Conservation (phyloP, 2,888 invertebrate species). For the Dascillus cervinus region DNA sequence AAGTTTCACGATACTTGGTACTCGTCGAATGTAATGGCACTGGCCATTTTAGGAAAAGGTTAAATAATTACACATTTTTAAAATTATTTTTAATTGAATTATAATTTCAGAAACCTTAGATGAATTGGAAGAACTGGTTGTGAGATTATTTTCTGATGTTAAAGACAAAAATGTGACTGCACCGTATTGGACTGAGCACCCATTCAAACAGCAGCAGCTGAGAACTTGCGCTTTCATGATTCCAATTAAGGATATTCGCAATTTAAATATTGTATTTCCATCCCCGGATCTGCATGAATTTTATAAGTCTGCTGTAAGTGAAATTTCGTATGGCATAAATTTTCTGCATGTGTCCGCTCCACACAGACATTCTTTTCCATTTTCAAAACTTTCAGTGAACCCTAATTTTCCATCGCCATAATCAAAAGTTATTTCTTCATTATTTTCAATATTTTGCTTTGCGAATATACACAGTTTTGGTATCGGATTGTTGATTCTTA, state of each 20-base stretch:
- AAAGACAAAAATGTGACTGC: conserved; percentile 65
- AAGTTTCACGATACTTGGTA: conserved; percentile 90
- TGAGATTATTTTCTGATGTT: conserved; percentile 68
- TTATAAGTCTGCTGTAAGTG: conserved; percentile 77
- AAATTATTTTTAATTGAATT: conserved; percentile 2
- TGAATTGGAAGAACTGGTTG: conserved; percentile 74
- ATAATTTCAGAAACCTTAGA: conserved; percentile 68
- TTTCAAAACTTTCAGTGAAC: too few species aligned
- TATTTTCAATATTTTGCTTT: conserved; percentile 48
- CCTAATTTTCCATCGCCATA: conserved; percentile 52
- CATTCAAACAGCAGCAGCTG: conserved; percentile 69
- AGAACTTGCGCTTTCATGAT: conserved; percentile 65
- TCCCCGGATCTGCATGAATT: conserved; percentile 75
- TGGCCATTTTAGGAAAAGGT: conserved; percentile 86
- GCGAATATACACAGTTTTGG: conserved; percentile 80
- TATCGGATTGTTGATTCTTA: conserved; percentile 61
- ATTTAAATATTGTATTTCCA: conserved; percentile 80
- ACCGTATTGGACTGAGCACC: conserved; percentile 74
- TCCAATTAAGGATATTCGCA: conserved; percentile 87
- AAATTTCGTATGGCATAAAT: conserved; percentile 42
- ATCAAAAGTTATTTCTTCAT: conserved; percentile 71
- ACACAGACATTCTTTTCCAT: conserved; percentile 56
- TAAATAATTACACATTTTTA: conserved; percentile 3
- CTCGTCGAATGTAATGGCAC: conserved; percentile 90
- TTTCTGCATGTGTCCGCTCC: conserved; percentile 46